Conservation (phyloP, 1,140 invertebrate genomes). For the Hyles euphorbiae region DNA sequence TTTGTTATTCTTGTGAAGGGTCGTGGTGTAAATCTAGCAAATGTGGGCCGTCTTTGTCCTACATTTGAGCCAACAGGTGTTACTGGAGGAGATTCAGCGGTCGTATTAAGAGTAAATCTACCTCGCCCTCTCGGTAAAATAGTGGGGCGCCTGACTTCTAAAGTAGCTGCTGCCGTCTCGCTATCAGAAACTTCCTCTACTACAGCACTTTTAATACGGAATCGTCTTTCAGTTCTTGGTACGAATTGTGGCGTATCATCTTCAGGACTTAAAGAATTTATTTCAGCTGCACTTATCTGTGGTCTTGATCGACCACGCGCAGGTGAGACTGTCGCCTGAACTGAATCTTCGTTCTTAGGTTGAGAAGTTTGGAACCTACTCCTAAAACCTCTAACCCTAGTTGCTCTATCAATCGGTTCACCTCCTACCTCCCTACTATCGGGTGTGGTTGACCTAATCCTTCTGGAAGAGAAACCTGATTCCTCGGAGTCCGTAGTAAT, state of each 20-base stretch:
- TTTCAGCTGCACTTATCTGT: constrained; percentile 39
- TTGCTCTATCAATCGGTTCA: constrained; percentile 21
- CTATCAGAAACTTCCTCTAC: constrained; percentile 54
- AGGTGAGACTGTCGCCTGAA: constrained; percentile 49
- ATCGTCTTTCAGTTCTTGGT: constrained; percentile 28
- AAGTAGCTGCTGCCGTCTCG: constrained; percentile 56
- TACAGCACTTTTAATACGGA: constrained; percentile 37
- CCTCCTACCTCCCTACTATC: constrained; percentile 60
- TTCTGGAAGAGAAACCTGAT: constrained; percentile 43
- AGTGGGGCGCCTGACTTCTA: constrained; percentile 47
- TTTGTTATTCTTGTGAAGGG: constrained; percentile 50
- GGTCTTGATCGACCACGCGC: constrained; percentile 47
- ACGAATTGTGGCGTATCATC: constrained; percentile 37
- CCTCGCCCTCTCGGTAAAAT: constrained; percentile 48
- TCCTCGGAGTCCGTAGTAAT: constrained; percentile 58
- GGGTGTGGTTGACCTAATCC: constrained; percentile 70
- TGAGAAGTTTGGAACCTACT: constrained; percentile 26
- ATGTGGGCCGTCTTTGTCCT: constrained; percentile 45
- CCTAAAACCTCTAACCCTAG: constrained; percentile 37
- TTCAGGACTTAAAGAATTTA: constrained; percentile 44
- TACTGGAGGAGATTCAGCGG: constrained; percentile 37
- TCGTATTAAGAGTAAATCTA: constrained; percentile 40
- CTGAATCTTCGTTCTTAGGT: constrained; percentile 45
- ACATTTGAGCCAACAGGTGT: constrained; percentile 27
- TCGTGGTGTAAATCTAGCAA: constrained; percentile 63